Percentiles rank a stretch among this genome's conserved stretches.
Evolutionary conservation across 2,797 vertebrate species (phyloP).

Genomic region (Muraenolepis orangiensis): DNA sequence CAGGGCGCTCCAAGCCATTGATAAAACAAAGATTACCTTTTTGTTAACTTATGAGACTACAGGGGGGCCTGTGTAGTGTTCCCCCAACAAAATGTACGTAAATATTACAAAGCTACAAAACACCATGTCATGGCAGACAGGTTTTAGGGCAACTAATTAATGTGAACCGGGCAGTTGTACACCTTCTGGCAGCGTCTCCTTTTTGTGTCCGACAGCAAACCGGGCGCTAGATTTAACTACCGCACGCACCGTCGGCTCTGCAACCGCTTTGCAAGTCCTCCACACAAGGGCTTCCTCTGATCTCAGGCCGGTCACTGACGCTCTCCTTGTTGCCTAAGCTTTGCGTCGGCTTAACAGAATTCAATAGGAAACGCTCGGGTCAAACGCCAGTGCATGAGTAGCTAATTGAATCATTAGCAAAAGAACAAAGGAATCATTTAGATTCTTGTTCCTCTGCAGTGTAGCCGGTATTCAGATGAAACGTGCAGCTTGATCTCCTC

Average conservation of each 20-base stretch:
- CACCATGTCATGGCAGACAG: not conserved
- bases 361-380: conserved; percentile 54
- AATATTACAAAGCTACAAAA: not conserved
- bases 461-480: conserved; percentile 48
- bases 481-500: conserved; percentile 51
- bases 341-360: conserved; percentile 43
- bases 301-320: not conserved
- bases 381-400: conserved; percentile 50
- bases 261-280: not conserved
- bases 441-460: conserved; percentile 33
- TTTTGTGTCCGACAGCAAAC: not conserved
- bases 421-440: conserved; percentile 59
- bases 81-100: not conserved
- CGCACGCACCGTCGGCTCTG: not conserved
- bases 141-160: not conserved
- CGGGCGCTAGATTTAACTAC: not conserved
- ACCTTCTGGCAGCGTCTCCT: not conserved
- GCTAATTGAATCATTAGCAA: conserved; percentile 69
- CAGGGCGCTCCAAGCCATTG: conserved; percentile 23
- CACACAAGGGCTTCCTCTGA: conserved; percentile 18
- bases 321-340: conserved; percentile 29
- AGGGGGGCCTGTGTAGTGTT: not conserved
- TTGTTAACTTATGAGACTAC: conserved; percentile 13
- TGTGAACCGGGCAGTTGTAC: not conserved
- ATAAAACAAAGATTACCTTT: conserved; percentile 5